Conservation (phyloP, 2,113 vertebrate genomes). For the Anser cygnoides region DNA sequence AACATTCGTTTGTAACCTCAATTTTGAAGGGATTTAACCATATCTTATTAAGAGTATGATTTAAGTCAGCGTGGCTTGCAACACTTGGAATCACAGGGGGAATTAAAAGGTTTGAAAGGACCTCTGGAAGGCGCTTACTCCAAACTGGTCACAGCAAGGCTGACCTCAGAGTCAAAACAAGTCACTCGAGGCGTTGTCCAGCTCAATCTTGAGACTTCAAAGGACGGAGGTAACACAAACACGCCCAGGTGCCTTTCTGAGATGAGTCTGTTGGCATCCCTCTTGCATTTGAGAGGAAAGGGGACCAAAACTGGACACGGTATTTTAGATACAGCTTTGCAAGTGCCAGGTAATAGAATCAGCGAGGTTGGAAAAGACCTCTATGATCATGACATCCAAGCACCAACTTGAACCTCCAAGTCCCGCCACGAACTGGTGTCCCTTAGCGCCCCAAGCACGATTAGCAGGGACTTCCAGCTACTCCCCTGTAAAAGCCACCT, state of each 20-base stretch:
- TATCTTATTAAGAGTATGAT: not conserved
- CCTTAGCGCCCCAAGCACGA: not conserved
- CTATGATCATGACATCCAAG: not conserved
- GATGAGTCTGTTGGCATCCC: not conserved
- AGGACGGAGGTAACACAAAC: not conserved
- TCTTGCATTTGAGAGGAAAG: not conserved
- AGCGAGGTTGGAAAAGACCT: not conserved
- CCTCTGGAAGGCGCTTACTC: not conserved
- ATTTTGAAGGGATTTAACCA: not conserved
- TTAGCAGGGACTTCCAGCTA: not conserved
- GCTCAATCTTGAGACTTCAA: not conserved
- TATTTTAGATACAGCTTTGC: not conserved
- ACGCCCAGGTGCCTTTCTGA: not conserved
- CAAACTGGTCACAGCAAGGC: not conserved
- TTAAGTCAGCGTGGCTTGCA: not conserved
- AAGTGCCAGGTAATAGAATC: not conserved
- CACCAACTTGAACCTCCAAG: not conserved
- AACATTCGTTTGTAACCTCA: not conserved
- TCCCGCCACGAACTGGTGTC: not conserved
- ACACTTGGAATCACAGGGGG: not conserved
- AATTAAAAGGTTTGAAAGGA: not conserved
- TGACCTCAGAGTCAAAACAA: not conserved
- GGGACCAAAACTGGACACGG: not conserved
- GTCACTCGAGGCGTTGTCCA: not conserved
- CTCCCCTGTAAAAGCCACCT: fast-evolving